Evolutionary conservation across 2,797 vertebrate species (phyloP), one percentile per base, ranked within the genome.

Genomic region (Cyclopterus lumpus): DNA sequence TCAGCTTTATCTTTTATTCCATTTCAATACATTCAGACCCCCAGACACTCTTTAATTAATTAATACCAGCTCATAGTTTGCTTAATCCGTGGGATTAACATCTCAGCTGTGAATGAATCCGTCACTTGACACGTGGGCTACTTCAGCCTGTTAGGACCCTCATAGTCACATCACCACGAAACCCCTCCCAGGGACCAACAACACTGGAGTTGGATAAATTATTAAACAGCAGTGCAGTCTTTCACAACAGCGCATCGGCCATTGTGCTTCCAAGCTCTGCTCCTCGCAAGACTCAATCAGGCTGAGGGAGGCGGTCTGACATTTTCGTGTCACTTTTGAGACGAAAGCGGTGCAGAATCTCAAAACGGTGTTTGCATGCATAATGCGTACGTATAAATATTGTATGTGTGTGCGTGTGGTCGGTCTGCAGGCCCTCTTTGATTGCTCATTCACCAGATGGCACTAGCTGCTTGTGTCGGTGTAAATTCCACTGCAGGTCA

Each of bases 191-290:
- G 67, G 57, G 48, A 70, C 71, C 75, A 65, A 78, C 84, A 85
- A 62, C 74, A 65, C 76, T 78, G 75, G 76, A 89, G 77, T 34
- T 57, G 22, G 58, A 87, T 92, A 85, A 84, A 93, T 93, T 92
- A 92, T 91, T 92, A 75, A 93, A 84, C 54, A 89, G 86, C 84
- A 69, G 87, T 79, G 89, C 86, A 82, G 82, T 79, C 83, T 88
- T 89, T 86, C 75, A 83, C 67, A 55, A 77, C 70, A 64, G 24
- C 30, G 34, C 9, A n/a, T 77, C 30, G 6, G 69, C 44, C 71
- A 71, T 20, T 68, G 66, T 69, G 57, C 77, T 16, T 65, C 74
- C 42, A 30, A n/a, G 66, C 44, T 38, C 57, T 16, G 59, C 40
- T 80, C 81, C 75, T 75, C n/a, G 0, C 80, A 80, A 60, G 81